Evolutionary conservation across 2,888 invertebrate genomes (phyloP), one percentile per base, ranked within the genome.

Genomic region (Cyaniris semiargus): DNA sequence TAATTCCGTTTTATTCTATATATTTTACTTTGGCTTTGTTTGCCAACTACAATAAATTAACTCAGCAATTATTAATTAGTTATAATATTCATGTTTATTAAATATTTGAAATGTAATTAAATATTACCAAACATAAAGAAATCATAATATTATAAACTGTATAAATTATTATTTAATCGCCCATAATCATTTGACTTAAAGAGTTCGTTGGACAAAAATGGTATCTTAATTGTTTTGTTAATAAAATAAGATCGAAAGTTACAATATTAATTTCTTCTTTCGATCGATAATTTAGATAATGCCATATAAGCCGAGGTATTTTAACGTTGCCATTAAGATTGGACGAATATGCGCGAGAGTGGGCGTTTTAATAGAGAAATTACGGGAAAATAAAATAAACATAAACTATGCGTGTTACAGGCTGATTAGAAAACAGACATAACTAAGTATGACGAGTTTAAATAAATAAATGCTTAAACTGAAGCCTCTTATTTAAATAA

Each of bases 341-440:
- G 74, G 56, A 77, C 77, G 58, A 77, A 77, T 77, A 78, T 75
- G 75, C 27, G 21, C 76, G 76, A 77, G 81, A 80, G 84, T 84
- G 83, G 84, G 84, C 82, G 84, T 83, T 84, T 85, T 93, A 93
- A 93, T 93, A 92, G 90, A 92, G 92, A 92, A 90, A 92, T 93
- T 92, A 93, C 92, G 89, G 83, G 82, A 81, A 85, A 86, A 89
- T 89, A 90, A 90, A 90, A 89, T 89, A 89, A 89, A 86, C 86
- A 86, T 84, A 86, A 84, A 66, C 15, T 31, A 31, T 18, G 4
- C 27, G 66, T 66, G 66, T 27, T 66, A 0, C 27, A 15, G 27
- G 15, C 15, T 27, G 21, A 66, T 13, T 6, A 27, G 6, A 66
- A 31, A 27, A 31, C 15, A 13, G 66, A 15, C 18, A 27, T 27